Evolutionary conservation across 2,113 vertebrate species (phyloP).

Genomic region (Bagarius yarrelli): DNA sequence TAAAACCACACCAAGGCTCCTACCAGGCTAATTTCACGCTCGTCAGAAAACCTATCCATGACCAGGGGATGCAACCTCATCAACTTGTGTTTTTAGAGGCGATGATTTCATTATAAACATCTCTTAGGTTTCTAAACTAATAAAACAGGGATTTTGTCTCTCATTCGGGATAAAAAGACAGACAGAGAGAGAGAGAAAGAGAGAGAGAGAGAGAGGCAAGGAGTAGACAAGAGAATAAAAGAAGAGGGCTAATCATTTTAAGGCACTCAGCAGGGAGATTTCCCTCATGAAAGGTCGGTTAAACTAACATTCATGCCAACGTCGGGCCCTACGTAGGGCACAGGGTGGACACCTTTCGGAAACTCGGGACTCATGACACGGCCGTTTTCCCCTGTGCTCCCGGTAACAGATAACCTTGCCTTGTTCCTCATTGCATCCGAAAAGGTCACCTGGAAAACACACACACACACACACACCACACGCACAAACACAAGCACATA

Average conservation of each 20-base stretch:
- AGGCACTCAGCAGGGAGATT: constrained; percentile 98
- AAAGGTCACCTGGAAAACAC: constrained; percentile 86
- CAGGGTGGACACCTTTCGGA: constrained; percentile 98
- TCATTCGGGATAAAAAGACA: constrained; percentile 28
- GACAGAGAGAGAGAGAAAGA: constrained; percentile 16
- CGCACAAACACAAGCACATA: constrained; percentile 46
- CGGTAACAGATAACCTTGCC: constrained; percentile 96
- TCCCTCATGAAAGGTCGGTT: constrained; percentile 97
- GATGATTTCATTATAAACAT: constrained; percentile 51
- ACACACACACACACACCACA: constrained; percentile 35
- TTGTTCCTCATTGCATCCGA: constrained; percentile 92
- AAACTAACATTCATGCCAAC: constrained; percentile 99
- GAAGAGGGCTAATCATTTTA: constrained; percentile 84
- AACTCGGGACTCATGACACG: constrained; percentile 97
- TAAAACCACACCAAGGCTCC: constrained; percentile 5
- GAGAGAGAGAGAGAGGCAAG: constrained; percentile 33
- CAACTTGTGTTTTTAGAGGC: constrained; percentile 53
- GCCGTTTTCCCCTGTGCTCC: constrained; percentile 98
- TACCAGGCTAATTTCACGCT: background rate
- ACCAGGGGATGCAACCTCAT: constrained; percentile 49
- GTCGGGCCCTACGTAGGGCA: constrained; percentile 95
- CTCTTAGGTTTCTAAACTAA: constrained; percentile 30
- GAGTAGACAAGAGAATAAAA: background rate
- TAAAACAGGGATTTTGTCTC: constrained; percentile 13
- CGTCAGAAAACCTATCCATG: constrained; percentile 17